Conservation (phyloP, 2,113 vertebrate genomes). For the Leucoraja erinaceus region DNA sequence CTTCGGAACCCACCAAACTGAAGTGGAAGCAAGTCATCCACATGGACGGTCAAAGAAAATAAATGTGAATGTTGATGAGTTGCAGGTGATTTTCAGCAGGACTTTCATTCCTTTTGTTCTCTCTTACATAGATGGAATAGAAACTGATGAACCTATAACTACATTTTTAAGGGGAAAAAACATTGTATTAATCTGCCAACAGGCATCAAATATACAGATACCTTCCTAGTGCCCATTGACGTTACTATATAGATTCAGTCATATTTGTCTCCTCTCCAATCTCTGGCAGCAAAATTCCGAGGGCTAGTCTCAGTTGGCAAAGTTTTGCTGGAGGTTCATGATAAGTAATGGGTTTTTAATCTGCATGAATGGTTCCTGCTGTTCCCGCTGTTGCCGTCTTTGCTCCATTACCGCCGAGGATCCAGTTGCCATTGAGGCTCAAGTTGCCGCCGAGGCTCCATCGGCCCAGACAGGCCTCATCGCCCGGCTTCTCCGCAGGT, state of each 20-base stretch:
- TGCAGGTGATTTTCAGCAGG: background rate
- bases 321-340: background rate
- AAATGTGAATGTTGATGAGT: background rate
- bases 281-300: background rate
- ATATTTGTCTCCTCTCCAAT: background rate
- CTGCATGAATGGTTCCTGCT: too few species aligned
- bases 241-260: background rate
- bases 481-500: too few species aligned
- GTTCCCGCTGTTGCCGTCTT: too few species aligned
- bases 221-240: background rate
- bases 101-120: background rate
- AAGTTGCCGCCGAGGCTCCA: too few species aligned
- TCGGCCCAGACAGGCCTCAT: too few species aligned
- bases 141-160: background rate
- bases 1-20: too few species aligned
- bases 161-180: background rate
- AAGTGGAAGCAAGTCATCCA: too few species aligned
- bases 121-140: background rate
- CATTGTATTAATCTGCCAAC: background rate
- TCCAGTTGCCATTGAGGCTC: too few species aligned
- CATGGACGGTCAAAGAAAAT: too few species aligned
- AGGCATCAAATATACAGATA: background rate
- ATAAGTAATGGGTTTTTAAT: too few species aligned
- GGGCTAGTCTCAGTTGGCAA: too few species aligned
- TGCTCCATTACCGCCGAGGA: too few species aligned